These are phyloP conservation scores for Bombus picipes DNA, from an alignment of 1,140 invertebrate species.

Conservation along the genomic window DNA sequence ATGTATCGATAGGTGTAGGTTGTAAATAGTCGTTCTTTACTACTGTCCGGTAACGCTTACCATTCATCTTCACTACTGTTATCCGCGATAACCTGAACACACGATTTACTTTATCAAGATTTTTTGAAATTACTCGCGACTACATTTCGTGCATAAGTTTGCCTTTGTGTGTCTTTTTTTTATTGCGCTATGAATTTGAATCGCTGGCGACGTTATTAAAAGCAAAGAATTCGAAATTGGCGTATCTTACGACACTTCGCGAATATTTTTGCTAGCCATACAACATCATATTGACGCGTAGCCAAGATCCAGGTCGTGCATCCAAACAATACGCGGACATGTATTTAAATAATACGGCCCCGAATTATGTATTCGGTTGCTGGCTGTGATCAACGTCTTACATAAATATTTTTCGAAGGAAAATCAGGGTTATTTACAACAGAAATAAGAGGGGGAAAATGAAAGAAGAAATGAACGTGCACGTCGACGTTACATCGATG, in stretches of 20 bases:
- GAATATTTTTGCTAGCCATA: conserved; percentile 40
- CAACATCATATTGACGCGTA: conserved; percentile 40
- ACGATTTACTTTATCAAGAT: not conserved
- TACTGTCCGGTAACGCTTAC: conserved; percentile 31
- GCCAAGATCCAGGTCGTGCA: conserved; percentile 41
- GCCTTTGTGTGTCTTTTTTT: not conserved
- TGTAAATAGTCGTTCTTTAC: conserved; percentile 29
- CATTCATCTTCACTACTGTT: conserved; percentile 41
- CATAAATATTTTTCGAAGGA: not conserved
- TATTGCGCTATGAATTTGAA: not conserved
- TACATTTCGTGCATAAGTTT: not conserved
- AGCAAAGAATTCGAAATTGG: conserved; percentile 31
- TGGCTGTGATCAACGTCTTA: not conserved
- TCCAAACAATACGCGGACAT: conserved; percentile 30
- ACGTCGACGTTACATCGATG: conserved; percentile 2
- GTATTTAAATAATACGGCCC: conserved; percentile 28
- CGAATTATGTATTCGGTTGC: not conserved
- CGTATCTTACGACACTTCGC: conserved; percentile 21
- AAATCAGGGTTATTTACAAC: not conserved
- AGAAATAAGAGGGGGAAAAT: not conserved
- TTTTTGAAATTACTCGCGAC: not conserved
- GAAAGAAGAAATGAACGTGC: not conserved
- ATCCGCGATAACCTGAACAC: not conserved
- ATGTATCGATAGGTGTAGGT: not conserved
- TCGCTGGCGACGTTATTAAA: conserved; percentile 24